phyloP scores from a whole-genome alignment of 2,113 vertebrate species.

The Saccopteryx leptura region DNA sequence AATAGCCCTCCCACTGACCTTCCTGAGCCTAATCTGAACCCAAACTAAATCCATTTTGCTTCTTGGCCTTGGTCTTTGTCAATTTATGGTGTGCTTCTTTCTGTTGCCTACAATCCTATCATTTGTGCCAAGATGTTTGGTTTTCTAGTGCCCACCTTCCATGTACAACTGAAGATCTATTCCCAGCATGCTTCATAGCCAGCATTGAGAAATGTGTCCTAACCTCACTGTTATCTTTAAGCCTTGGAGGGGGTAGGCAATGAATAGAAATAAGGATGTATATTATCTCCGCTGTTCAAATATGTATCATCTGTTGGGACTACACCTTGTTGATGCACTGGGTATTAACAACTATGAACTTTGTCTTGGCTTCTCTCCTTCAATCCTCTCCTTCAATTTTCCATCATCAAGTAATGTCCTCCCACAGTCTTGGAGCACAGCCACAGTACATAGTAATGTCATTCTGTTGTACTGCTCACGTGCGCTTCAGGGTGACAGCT shows the following conservation, averaged over 20 bases:
- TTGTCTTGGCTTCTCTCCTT: slow-evolving; percentile 13
- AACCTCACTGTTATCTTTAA: not conserved
- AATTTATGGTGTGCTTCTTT: not conserved
- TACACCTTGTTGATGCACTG: not conserved
- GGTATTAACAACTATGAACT: slow-evolving; percentile 11
- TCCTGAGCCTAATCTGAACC: not conserved
- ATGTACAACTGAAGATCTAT: not conserved
- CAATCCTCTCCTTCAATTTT: not conserved
- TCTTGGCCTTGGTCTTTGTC: not conserved
- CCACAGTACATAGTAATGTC: not conserved
- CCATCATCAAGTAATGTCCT: not conserved
- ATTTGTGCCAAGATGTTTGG: not conserved
- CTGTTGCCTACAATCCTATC: not conserved
- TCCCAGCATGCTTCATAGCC: not conserved
- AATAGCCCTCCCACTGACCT: not conserved
- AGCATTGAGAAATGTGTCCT: not conserved
- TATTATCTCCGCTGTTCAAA: not conserved
- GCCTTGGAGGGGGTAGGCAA: not conserved
- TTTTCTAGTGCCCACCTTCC: not conserved
- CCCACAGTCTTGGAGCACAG: not conserved
- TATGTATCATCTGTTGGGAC: not conserved
- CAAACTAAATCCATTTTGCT: not conserved
- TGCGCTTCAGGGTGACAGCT: slow-evolving; percentile 30
- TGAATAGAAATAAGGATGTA: not conserved
- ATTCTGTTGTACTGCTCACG: not conserved